Evolutionary conservation across 2,113 vertebrate genomes (phyloP).

Genomic region (Lonchura striata): DNA sequence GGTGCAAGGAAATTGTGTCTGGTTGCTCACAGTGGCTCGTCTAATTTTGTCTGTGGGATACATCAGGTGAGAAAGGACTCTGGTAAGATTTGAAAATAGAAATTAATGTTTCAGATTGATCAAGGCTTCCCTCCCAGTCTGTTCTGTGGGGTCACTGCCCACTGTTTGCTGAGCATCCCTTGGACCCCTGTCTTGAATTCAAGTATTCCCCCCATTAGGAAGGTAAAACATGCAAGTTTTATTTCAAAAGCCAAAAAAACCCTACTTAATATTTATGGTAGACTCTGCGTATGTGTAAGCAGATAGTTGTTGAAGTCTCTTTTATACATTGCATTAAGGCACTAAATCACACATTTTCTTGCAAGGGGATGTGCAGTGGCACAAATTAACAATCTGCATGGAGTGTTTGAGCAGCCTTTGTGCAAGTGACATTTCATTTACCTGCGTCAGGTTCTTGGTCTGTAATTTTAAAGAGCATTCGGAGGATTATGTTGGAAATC

Average conservation of each 20-base stretch:
- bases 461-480: constrained; percentile 71
- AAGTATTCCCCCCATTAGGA: background rate
- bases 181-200: background rate
- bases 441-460: constrained; percentile 63
- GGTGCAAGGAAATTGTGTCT: background rate
- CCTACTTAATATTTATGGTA: background rate
- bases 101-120: background rate
- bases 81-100: background rate
- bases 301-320: constrained; percentile 37
- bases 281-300: background rate
- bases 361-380: constrained; percentile 28
- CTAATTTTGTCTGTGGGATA: background rate
- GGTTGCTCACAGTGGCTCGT: background rate
- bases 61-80: background rate
- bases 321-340: background rate
- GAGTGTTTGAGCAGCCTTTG: constrained; percentile 54
- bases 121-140: background rate
- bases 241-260: background rate
- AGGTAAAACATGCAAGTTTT: background rate
- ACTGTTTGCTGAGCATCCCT: background rate
- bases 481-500: constrained; percentile 73
- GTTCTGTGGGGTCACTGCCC: background rate
- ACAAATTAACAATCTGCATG: constrained; percentile 30
- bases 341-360: constrained; percentile 27
- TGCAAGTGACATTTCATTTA: constrained; percentile 70